phyloP scores from a whole-genome alignment of 2,797 vertebrate species.

The Danio jaintianensis region DNA sequence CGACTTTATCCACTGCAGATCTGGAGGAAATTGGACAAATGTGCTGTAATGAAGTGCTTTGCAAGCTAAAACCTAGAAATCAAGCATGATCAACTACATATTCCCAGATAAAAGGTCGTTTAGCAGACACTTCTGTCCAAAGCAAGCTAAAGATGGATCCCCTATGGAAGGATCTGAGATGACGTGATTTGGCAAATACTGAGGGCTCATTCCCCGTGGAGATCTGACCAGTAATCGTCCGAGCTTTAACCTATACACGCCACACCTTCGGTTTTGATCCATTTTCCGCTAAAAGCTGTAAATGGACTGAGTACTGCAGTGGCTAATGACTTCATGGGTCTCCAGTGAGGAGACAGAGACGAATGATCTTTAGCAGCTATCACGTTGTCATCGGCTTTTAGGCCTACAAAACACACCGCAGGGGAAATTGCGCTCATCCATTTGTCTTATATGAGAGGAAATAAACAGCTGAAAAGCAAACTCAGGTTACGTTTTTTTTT shows the following conservation, averaged over 20 bases:
- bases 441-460: constrained; percentile 5
- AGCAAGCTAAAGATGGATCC: neutral
- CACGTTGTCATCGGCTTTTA: constrained; percentile 15
- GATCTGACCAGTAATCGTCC: neutral
- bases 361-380: constrained; percentile 14
- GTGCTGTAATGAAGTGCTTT: constrained; percentile 7
- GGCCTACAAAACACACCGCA: neutral
- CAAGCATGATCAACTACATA: neutral
- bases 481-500: no score
- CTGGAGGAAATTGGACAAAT: constrained; percentile 26
- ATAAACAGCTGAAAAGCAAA: constrained; percentile 11
- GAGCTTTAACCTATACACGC: neutral
- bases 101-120: neutral
- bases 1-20: neutral
- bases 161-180: neutral
- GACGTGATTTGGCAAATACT: neutral
- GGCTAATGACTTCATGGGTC: constrained; percentile 22
- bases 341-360: constrained; percentile 27
- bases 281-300: neutral
- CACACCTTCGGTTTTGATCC: neutral
- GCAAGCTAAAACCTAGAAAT: neutral
- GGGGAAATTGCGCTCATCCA: constrained; percentile 12
- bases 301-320: constrained; percentile 26
- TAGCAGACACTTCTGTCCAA: neutral
- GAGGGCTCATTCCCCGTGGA: neutral